Conservation (phyloP, 2,888 invertebrate genomes). For the Coelinius sp. region DNA sequence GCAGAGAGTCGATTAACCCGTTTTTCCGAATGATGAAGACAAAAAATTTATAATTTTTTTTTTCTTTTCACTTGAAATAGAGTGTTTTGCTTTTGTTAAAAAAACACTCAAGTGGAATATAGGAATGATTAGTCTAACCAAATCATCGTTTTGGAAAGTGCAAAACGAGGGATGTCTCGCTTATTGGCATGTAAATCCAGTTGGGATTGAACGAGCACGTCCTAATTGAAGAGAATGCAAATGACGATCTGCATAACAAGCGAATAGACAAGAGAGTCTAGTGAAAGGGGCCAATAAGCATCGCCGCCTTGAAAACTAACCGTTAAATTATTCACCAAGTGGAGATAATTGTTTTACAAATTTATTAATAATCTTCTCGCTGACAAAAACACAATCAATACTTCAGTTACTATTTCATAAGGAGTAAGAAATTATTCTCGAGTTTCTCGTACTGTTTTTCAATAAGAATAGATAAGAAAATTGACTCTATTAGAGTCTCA, state of each 20-base stretch:
- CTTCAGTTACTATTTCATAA: too few species aligned
- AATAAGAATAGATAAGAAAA: neutral
- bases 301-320: neutral
- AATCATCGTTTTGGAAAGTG: slow-evolving; percentile 1
- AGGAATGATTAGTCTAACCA: neutral
- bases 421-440: too few species aligned
- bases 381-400: neutral
- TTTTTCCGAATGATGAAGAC: neutral
- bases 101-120: neutral
- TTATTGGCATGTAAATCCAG: slow-evolving; percentile 19
- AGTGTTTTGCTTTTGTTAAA: too few species aligned
- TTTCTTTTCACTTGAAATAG: too few species aligned
- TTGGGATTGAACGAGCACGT: slow-evolving; percentile 8
- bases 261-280: slow-evolving; percentile 16
- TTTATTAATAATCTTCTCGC: neutral
- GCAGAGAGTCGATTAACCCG: slow-evolving; percentile 20
- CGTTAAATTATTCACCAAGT: slow-evolving; percentile 16
- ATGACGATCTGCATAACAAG: slow-evolving; percentile 25
- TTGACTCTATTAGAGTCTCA: neutral
- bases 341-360: slow-evolving; percentile 10
- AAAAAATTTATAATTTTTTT: neutral
- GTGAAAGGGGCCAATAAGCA: slow-evolving; percentile 25
- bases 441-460: too few species aligned
- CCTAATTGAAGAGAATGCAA: slow-evolving; percentile 22
- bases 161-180: neutral